These are phyloP conservation scores for Dorcus parallelipipedus DNA, from an alignment of 2,888 invertebrate species.

Conservation along the genomic window DNA sequence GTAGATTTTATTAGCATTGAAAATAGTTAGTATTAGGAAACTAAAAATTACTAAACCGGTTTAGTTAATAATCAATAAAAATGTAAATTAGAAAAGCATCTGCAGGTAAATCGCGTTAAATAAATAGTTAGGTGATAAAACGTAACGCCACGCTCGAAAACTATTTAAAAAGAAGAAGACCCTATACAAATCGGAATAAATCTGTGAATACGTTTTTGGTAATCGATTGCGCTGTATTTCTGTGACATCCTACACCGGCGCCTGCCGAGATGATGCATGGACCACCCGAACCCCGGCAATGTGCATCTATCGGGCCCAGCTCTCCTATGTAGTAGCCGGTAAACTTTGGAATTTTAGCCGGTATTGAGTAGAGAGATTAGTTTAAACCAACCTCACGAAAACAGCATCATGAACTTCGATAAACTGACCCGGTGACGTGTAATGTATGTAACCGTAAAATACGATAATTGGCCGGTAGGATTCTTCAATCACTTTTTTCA, in stretches of 20 bases:
- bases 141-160: too few relatives aligned
- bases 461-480: neutral
- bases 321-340: neutral
- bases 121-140: too few relatives aligned
- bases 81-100: too few relatives aligned
- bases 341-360: neutral
- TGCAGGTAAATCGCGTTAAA: too few relatives aligned
- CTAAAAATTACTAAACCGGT: too few relatives aligned
- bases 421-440: neutral
- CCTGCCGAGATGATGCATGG: conserved; percentile 36
- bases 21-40: too few relatives aligned
- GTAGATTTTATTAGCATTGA: too few relatives aligned
- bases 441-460: neutral
- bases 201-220: conserved; percentile 24
- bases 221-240: conserved; percentile 29
- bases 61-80: too few relatives aligned
- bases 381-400: conserved; percentile 1
- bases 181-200: conserved; percentile 9
- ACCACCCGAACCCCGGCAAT: conserved; percentile 29
- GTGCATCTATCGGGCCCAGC: conserved; percentile 1
- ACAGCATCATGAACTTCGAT: neutral
- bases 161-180: too few relatives aligned
- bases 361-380: neutral
- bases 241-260: conserved; percentile 35
- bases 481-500: neutral